Base-by-base conservation (phyloP, 2,113 vertebrate genomes). In the Cebidichthys violaceus region DNA sequence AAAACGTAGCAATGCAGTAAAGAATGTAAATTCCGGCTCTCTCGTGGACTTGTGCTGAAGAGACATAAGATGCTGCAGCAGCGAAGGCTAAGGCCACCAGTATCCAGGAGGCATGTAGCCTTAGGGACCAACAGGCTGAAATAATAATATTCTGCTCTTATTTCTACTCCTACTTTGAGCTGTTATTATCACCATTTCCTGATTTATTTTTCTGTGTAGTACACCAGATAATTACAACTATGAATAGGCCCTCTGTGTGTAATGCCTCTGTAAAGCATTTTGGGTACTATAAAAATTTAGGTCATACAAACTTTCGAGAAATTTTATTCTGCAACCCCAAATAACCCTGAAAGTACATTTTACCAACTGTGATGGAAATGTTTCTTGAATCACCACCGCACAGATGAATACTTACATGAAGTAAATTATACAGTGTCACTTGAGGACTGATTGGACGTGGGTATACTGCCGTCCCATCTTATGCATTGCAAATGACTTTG, bases 401-500 rank as follows among this genome's bases (percentile, higher is more conserved):
- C 17, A 60, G 5, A 39, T 45, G 41, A 43, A 43, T 43, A n/a
- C 18, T 4, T 57, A 7, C 52, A 75, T 77, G 67, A 11, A 68
- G 55, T 33, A 78, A 68, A 90, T 83, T 15, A 69, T 22, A 77
- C n/a, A 39, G 62, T 79, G 72, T 61, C 39, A 82, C 6, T 13
- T 57, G 70, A 79, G 66, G 66, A 67, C 35, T 84, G 74, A 89
- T 88, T 90, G 82, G 75, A 71, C 60, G 33, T 64, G 67, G 62
- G 71, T 43, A 79, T 82, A 76, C 69, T 47, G 14, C 1, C 31
- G 77, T 41, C 82, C 67, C 84, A 86, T 80, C 47, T 75, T 67
- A 90, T 88, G 88, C 82, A 91, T 93, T 88, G 91, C 15, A 89
- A 92, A 88, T 90, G 61, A 88, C 61, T 76, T 66, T 39, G 60